Evolutionary conservation across 2,113 vertebrate species (phyloP).

Genomic region (Steatornis caripensis): DNA sequence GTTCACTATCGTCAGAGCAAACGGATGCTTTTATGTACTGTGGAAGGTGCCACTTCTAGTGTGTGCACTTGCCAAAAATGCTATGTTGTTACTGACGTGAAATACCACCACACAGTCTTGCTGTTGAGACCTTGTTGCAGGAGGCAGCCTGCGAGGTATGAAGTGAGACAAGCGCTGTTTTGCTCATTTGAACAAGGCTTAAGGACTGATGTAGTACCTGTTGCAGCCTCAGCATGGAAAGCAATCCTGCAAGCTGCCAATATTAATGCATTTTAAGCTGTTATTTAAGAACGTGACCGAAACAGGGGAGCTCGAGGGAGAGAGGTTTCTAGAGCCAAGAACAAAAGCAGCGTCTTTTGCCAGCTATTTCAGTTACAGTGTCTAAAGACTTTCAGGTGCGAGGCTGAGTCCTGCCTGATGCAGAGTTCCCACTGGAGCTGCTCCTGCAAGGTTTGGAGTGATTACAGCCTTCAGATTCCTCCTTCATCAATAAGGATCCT

Average conservation of each 20-base stretch:
- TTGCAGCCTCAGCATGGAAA: not conserved
- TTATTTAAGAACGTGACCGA: slow-evolving; percentile 20
- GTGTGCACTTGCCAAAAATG: not conserved
- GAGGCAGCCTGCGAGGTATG: not conserved
- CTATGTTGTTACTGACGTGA: not conserved
- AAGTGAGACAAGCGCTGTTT: not conserved
- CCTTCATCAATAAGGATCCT: not conserved
- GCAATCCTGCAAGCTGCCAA: not conserved
- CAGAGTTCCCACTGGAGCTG: not conserved
- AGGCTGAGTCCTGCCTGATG: not conserved
- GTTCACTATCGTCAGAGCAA: not conserved
- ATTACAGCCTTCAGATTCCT: not conserved
- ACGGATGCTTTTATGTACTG: not conserved
- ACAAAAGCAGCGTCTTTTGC: slow-evolving; percentile 58
- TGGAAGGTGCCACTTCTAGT: slow-evolving; percentile 25
- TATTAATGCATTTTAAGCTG: not conserved
- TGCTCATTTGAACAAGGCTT: not conserved
- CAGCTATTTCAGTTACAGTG: not conserved
- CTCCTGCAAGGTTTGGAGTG: not conserved
- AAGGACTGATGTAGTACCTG: not conserved
- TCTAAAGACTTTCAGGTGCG: not conserved
- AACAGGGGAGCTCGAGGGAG: not conserved
- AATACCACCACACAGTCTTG: not conserved
- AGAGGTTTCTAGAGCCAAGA: slow-evolving; percentile 62
- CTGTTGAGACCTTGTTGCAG: not conserved